Evolutionary conservation across 2,113 vertebrate genomes (phyloP), one percentile per base, ranked within the genome.

Genomic region (Megatriorchis doriae): DNA sequence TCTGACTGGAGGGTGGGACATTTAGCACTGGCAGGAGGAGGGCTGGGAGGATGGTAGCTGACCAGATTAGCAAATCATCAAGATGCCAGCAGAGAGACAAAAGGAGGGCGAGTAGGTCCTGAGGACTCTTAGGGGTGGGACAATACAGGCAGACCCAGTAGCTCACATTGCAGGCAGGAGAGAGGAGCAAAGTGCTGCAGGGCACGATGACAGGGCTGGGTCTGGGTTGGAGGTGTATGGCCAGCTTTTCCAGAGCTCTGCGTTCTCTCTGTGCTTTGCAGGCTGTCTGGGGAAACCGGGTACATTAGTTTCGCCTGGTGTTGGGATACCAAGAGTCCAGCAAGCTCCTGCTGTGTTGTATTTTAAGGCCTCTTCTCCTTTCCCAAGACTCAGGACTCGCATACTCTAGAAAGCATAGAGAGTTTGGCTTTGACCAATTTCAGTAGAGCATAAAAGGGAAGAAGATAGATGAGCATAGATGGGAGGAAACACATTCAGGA

Each of bases 201-300:
- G 45, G 38, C 2, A 7, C 6, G 48, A 32, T 48, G 67, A 21
- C 45, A 6, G 21, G 6, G 22, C 40, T 42, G n/a, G 13, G 36
- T 3, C 27, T 1, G 5, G 7, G 18, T 6, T 73, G 58, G 77
- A 55, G 18, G 22, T 34, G 42, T 45, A 31, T 31, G 47, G 45
- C 5, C n/a, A 13, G 52, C 32, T 91, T 65, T 45, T 36, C 65
- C 78, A 52, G 52, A 42, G 52, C 16, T 13, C 21, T 53, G 32
- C 1, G 0, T 45, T 36, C 36, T 48, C 34, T 36, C 81, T 0
- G 2, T 29, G 32, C 27, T 71, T 75, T 67, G 11, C 26, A 7
- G 27, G 18, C 26, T 32, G 27, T 15, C 25, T 8, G 29, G 7
- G 23, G 27, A 55, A 77, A 34, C 6, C 2, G 1, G 3, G 6